Evolutionary conservation across 1,140 invertebrate genomes (phyloP).

Genomic region (Bombus polaris): DNA sequence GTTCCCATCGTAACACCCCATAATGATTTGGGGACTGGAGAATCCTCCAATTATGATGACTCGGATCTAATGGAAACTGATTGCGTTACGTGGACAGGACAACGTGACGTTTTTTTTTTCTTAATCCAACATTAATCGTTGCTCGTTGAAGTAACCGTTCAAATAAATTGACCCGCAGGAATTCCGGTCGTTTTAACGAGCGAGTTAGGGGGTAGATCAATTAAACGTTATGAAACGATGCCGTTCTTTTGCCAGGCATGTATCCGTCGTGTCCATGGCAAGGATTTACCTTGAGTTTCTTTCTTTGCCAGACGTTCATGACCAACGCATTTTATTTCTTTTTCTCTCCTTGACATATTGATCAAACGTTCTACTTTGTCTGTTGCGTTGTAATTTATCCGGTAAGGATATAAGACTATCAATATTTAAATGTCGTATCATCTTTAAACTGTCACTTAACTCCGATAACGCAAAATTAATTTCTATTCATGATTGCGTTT

Average conservation of each 20-base stretch:
- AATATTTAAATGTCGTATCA: too few relatives aligned
- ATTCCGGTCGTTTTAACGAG: slow-evolving; percentile 64
- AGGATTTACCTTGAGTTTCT: neutral
- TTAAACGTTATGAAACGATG: slow-evolving; percentile 50
- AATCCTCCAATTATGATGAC: neutral
- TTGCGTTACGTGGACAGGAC: slow-evolving; percentile 22
- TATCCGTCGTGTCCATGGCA: neutral
- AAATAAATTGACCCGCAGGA: slow-evolving; percentile 62
- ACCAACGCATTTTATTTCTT: neutral
- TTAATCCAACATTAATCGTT: slow-evolving; percentile 45
- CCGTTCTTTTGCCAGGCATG: neutral
- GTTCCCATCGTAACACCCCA: neutral
- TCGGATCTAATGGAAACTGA: slow-evolving; percentile 26
- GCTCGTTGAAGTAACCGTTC: slow-evolving; percentile 52
- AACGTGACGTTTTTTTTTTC: slow-evolving; percentile 36
- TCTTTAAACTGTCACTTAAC: too few relatives aligned
- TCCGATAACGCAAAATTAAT: too few relatives aligned
- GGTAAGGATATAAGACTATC: neutral
- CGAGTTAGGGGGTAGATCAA: slow-evolving; percentile 60
- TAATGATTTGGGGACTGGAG: neutral
- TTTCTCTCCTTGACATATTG: neutral
- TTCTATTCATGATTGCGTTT: too few relatives aligned
- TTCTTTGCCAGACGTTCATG: slow-evolving; percentile 1
- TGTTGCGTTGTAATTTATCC: neutral
- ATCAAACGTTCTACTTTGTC: neutral